These are phyloP conservation scores for Sphaerophoria taeniata DNA, from an alignment of 2,888 invertebrate genomes.

Conservation along the genomic window DNA sequence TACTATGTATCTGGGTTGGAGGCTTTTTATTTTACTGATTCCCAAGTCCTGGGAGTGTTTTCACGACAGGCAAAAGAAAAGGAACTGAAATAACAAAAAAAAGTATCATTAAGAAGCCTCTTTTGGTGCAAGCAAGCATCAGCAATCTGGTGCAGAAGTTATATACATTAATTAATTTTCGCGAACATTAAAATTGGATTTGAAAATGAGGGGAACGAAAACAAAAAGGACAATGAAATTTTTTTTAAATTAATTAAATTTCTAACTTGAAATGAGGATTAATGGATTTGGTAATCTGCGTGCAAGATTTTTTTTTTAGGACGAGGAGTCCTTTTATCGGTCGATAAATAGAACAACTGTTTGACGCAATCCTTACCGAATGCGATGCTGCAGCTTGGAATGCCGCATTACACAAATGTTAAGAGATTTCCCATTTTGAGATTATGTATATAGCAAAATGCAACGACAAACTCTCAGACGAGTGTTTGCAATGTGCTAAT, in stretches of 20 bases:
- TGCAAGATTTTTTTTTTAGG: neutral
- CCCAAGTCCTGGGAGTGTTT: neutral
- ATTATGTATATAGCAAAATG: slow-evolving; percentile 22
- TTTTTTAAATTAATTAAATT: slow-evolving; percentile 1
- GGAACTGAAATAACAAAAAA: slow-evolving; percentile 38
- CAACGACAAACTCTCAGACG: neutral
- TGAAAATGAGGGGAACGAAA: neutral
- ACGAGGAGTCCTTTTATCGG: no score
- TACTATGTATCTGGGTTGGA: neutral
- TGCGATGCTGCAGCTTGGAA: slow-evolving; percentile 10
- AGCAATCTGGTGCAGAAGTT: slow-evolving; percentile 57
- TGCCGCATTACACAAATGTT: slow-evolving; percentile 36
- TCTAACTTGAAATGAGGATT: neutral
- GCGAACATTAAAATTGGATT: slow-evolving; percentile 55
- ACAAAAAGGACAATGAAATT: neutral
- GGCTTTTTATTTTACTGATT: neutral
- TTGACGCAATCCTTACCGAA: slow-evolving; percentile 3
- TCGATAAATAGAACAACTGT: neutral
- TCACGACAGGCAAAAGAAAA: neutral
- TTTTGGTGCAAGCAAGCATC: slow-evolving; percentile 2
- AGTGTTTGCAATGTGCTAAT: neutral
- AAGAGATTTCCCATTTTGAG: slow-evolving; percentile 58
- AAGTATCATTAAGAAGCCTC: slow-evolving; percentile 46
- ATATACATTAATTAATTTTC: slow-evolving; percentile 62
- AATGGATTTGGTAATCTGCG: neutral